Evolutionary conservation across 2,888 invertebrate genomes (phyloP).

Genomic region (Empis stercorea): DNA sequence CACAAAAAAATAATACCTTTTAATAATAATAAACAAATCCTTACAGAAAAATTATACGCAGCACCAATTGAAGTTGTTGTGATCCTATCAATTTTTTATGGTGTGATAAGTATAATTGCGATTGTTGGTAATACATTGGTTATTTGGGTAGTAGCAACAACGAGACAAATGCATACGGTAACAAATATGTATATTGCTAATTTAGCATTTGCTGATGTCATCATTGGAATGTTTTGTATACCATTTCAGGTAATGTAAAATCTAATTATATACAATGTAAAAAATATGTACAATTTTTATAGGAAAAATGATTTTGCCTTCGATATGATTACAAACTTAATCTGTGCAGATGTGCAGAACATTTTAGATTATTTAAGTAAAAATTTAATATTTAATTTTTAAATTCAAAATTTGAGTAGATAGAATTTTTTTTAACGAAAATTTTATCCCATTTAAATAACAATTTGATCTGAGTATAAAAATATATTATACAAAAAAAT

Average conservation of each 20-base stretch:
- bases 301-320: too few species aligned
- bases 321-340: too few species aligned
- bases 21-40: constrained; percentile 4
- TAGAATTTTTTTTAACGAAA: too few species aligned
- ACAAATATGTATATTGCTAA: constrained; percentile 81
- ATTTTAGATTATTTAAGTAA: too few species aligned
- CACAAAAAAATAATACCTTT: not conserved
- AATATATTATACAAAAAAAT: too few species aligned
- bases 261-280: not conserved
- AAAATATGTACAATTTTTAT: too few species aligned
- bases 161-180: constrained; percentile 65
- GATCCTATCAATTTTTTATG: constrained; percentile 64
- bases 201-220: constrained; percentile 72
- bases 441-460: too few species aligned
- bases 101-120: constrained; percentile 66
- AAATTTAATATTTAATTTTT: too few species aligned
- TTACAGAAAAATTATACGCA: constrained; percentile 52
- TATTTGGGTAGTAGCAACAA: constrained; percentile 70
- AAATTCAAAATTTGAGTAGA: too few species aligned
- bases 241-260: constrained; percentile 54
- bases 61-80: constrained; percentile 62
- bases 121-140: constrained; percentile 75
- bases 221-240: constrained; percentile 73
- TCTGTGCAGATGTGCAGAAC: too few species aligned
- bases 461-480: too few species aligned